These are phyloP conservation scores for Apolygus lucorum DNA, from an alignment of 1,140 invertebrate genomes.

Conservation along the genomic window DNA sequence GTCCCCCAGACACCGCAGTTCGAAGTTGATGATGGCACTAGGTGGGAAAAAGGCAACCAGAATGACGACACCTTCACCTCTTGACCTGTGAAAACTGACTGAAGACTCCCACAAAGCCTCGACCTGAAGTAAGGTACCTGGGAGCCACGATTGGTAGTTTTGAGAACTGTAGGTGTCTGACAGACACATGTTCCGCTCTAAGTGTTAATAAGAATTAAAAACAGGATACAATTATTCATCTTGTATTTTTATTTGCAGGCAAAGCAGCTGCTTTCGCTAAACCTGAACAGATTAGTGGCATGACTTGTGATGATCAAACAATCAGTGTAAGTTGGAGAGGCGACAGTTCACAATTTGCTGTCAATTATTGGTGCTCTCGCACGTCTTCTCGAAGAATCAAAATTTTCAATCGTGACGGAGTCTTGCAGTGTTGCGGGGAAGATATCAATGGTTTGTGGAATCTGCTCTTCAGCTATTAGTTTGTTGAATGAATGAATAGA, in stretches of 20 bases:
- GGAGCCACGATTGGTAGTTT: too few species aligned
- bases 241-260: constrained; percentile 20
- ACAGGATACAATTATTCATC: background rate
- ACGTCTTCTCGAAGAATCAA: constrained; percentile 49
- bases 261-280: constrained; percentile 31
- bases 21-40: too few species aligned
- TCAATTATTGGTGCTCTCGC: constrained; percentile 49
- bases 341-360: constrained; percentile 73
- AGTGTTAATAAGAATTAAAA: too few species aligned
- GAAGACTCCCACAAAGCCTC: too few species aligned
- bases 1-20: too few species aligned
- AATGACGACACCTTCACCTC: too few species aligned
- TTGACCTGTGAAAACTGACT: too few species aligned
- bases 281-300: constrained; percentile 33
- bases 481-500: background rate
- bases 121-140: too few species aligned
- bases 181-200: too few species aligned
- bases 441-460: constrained; percentile 49
- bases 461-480: constrained; percentile 24
- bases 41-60: too few species aligned
- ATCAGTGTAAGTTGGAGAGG: constrained; percentile 69
- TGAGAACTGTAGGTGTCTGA: background rate
- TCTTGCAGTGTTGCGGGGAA: constrained; percentile 63
- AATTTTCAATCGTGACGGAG: constrained; percentile 64
- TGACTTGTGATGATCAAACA: constrained; percentile 44